Evolutionary conservation across 2,888 invertebrate species (phyloP).

Genomic region (Hydropsyche betteni): DNA sequence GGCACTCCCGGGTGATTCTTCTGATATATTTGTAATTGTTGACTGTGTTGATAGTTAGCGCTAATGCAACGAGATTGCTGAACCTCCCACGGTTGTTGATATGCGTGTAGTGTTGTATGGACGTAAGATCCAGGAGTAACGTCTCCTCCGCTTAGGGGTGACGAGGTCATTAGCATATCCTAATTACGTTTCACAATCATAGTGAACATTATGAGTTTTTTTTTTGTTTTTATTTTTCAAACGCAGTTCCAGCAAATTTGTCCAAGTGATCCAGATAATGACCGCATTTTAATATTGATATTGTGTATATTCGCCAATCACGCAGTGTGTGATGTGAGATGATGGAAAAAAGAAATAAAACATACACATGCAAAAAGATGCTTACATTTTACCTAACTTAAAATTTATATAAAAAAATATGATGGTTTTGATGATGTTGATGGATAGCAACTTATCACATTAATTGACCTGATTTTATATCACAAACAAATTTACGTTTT

Average conservation of each 20-base stretch:
- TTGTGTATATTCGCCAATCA: slow-evolving; percentile 61
- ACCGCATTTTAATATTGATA: slow-evolving; percentile 16
- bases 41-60: slow-evolving; percentile 56
- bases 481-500: too few relatives aligned
- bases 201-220: neutral
- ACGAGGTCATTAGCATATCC: slow-evolving; percentile 52
- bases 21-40: slow-evolving; percentile 51
- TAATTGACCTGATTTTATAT: slow-evolving; percentile 18
- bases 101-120: slow-evolving; percentile 66
- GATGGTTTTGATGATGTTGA: neutral
- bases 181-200: slow-evolving; percentile 11
- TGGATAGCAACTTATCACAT: slow-evolving; percentile 10
- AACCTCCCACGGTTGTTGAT: slow-evolving; percentile 77
- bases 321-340: slow-evolving; percentile 56
- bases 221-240: neutral
- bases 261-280: slow-evolving; percentile 2
- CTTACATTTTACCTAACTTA: slow-evolving; percentile 37
- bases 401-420: slow-evolving; percentile 10
- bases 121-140: slow-evolving; percentile 54
- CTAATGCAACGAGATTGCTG: slow-evolving; percentile 65
- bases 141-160: slow-evolving; percentile 55
- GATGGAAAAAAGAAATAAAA: slow-evolving; percentile 66
- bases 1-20: slow-evolving; percentile 67
- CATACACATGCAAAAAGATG: slow-evolving; percentile 64
- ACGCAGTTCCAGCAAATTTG: neutral